These are phyloP conservation scores for Arvicanthis niloticus DNA, from an alignment of 2,113 vertebrate genomes.

Conservation along the genomic window DNA sequence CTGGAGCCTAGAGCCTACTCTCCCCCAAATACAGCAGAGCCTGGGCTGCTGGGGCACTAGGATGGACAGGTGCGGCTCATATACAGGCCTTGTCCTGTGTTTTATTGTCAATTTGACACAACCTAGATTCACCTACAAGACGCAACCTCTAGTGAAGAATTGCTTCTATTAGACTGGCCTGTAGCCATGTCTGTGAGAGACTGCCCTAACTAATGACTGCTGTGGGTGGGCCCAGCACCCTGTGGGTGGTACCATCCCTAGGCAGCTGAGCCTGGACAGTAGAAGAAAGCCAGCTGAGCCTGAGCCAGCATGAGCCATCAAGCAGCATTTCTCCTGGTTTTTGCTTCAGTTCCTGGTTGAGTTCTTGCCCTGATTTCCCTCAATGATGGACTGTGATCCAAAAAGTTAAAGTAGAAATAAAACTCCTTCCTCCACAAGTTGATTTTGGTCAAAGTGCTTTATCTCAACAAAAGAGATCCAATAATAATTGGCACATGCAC, in stretches of 20 bases:
- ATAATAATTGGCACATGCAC: too few relatives aligned
- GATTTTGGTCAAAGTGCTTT: neutral
- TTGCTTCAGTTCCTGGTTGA: neutral
- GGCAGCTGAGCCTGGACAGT: neutral
- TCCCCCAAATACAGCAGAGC: neutral
- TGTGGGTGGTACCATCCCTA: neutral
- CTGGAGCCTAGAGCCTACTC: neutral
- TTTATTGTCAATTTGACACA: neutral
- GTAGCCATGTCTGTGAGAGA: neutral
- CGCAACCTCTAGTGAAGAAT: neutral
- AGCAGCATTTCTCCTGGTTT: neutral
- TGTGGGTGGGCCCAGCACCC: neutral
- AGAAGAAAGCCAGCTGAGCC: neutral
- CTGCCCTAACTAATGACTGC: too few relatives aligned
- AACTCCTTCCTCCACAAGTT: neutral
- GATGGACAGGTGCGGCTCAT: too few relatives aligned
- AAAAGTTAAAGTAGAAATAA: neutral
- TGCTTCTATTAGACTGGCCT: neutral
- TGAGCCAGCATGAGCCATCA: neutral
- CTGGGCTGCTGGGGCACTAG: neutral
- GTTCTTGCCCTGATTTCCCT: neutral
- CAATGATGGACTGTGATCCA: neutral
- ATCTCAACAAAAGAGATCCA: neutral
- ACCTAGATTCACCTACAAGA: neutral
- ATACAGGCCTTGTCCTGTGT: neutral